These are phyloP conservation scores for Serilophus lunatus DNA, from an alignment of 2,113 vertebrate species.

Conservation along the genomic window DNA sequence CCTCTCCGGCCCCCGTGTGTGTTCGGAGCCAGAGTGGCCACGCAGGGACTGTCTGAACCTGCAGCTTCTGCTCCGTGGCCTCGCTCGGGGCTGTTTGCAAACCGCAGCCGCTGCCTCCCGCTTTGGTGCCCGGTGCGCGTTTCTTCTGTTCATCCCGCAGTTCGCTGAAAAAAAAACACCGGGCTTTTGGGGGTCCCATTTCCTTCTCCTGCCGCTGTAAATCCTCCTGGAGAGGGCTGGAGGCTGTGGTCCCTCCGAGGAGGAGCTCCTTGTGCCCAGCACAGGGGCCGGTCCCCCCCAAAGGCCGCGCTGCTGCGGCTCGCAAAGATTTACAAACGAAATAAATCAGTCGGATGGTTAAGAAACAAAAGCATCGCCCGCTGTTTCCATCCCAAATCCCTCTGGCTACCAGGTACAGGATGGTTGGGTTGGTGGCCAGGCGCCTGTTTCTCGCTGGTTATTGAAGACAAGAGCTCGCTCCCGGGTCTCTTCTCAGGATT, in stretches of 20 bases:
- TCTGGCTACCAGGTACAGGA: background rate
- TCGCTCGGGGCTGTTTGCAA: background rate
- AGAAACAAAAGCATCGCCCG: background rate
- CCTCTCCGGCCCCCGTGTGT: background rate
- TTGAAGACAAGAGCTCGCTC: background rate
- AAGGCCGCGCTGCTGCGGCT: background rate
- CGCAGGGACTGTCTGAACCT: rapidly evolving
- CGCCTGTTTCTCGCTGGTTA: background rate
- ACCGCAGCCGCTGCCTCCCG: background rate
- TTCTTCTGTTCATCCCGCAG: background rate
- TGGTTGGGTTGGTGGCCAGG: background rate
- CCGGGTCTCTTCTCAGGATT: background rate
- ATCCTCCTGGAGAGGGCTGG: background rate
- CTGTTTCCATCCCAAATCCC: background rate
- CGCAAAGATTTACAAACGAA: background rate
- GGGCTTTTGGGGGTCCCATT: background rate
- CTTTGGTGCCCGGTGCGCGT: background rate
- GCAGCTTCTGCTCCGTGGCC: background rate
- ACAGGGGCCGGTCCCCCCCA: background rate
- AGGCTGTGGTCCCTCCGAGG: background rate
- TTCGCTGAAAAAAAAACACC: background rate
- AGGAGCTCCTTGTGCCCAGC: background rate
- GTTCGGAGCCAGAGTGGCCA: background rate
- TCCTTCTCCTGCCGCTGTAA: background rate
- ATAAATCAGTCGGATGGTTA: background rate